Percentiles rank a stretch among this genome's conserved stretches.
phyloP scores from a whole-genome alignment of 35 echinoderm and acorn worm genomes.

The Stichopus chloronotus region DNA sequence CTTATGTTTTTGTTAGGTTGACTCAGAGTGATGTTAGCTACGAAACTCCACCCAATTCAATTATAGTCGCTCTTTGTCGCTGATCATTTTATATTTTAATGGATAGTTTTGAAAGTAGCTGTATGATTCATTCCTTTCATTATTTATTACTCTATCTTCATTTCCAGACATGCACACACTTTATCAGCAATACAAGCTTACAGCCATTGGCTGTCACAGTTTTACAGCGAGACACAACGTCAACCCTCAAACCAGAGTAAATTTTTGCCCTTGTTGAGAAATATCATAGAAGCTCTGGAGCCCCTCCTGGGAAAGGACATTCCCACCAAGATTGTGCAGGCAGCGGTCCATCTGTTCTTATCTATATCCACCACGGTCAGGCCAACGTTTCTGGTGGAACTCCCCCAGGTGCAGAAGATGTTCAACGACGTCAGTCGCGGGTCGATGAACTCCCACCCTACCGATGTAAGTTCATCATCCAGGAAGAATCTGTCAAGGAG shows the following conservation, averaged over 20 bases:
- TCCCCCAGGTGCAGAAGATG: conserved; percentile 83
- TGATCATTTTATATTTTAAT: too few species aligned
- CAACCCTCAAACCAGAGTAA: conserved; percentile 71
- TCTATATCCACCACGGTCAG: conserved; percentile 89
- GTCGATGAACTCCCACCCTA: conserved; percentile 75
- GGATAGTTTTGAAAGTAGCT: too few species aligned
- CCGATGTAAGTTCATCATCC: conserved; percentile 63
- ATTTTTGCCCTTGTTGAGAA: conserved; percentile 85
- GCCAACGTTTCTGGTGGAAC: conserved; percentile 87
- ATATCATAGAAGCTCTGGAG: conserved; percentile 76
- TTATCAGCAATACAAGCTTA: conserved; percentile 89
- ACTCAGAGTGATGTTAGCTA: too few species aligned
- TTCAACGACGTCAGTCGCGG: conserved; percentile 97
- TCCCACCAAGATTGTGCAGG: conserved; percentile 83
- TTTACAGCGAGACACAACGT: conserved; percentile 82
- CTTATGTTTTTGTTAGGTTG: too few species aligned
- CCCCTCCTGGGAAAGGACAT: conserved; percentile 84
- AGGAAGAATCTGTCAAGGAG: not conserved
- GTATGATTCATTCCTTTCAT: too few species aligned
- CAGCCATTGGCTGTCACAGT: conserved; percentile 97
- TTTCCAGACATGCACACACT: conserved; percentile 83
- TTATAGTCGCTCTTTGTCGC: too few species aligned
- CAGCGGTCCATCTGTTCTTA: conserved; percentile 92
- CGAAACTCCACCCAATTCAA: too few species aligned
- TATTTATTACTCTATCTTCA: not conserved